A percentile compares a stretch with the other conserved stretches of the same genome.
Evolutionary conservation across 2,113 vertebrate genomes (phyloP).

Genomic region (Connochaetes taurinus): DNA sequence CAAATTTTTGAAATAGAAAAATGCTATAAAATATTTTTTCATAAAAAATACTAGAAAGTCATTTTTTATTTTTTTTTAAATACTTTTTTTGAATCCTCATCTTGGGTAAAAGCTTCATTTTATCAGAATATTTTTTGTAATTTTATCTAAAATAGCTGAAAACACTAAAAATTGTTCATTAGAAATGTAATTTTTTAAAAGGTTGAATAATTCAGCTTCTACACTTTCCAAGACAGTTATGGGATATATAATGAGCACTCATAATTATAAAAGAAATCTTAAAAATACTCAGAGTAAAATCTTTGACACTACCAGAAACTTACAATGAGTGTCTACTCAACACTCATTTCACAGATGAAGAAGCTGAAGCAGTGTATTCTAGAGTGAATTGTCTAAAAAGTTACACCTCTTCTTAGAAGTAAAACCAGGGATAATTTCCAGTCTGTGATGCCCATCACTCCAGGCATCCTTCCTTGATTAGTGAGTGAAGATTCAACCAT

Average conservation of each 20-base stretch:
- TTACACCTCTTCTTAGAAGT: neutral
- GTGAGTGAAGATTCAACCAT: neutral
- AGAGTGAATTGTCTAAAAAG: neutral
- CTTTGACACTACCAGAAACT: neutral
- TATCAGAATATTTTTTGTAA: neutral
- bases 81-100: neutral
- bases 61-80: neutral
- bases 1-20: conserved; percentile 31
- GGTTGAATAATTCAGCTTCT: neutral
- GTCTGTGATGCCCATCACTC: neutral
- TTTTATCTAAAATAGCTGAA: conserved; percentile 9
- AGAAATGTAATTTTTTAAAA: neutral
- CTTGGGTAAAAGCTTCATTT: neutral
- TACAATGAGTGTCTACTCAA: neutral
- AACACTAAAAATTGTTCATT: conserved; percentile 7
- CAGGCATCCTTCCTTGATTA: neutral
- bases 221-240: neutral
- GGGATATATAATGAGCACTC: neutral
- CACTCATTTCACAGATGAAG: neutral
- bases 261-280: neutral
- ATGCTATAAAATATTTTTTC: conserved; percentile 21
- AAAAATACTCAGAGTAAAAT: neutral
- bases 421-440: neutral
- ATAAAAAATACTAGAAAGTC: neutral
- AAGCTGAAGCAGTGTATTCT: neutral